phyloP scores from a whole-genome alignment of 2,797 vertebrate species.

The Chromis chromis region DNA sequence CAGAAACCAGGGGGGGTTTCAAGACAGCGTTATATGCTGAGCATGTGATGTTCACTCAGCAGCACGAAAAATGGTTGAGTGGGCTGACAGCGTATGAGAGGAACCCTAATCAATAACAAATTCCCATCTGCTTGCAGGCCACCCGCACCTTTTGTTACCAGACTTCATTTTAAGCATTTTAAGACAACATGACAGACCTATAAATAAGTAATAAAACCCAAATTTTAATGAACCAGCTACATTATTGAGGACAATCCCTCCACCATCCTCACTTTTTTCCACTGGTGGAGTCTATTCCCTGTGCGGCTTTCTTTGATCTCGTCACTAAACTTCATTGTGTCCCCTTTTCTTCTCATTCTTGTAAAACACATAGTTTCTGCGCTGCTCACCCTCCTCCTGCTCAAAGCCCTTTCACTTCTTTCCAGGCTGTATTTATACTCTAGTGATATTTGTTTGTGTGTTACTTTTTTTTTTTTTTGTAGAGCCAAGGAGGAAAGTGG shows the following conservation, averaged over 20 bases:
- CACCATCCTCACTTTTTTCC: neutral
- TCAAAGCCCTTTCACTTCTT: conserved; percentile 38
- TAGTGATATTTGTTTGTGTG: conserved; percentile 58
- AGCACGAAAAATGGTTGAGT: conserved; percentile 51
- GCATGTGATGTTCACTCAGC: conserved; percentile 47
- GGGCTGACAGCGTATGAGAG: conserved; percentile 56
- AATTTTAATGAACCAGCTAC: neutral
- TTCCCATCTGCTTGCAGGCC: conserved; percentile 52
- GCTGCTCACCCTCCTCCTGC: conserved; percentile 31
- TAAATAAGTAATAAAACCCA: conserved; percentile 11
- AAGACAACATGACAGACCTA: neutral
- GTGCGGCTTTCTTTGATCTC: conserved; percentile 12
- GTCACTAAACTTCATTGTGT: conserved; percentile 21
- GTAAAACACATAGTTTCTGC: conserved; percentile 45
- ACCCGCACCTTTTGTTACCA: conserved; percentile 17
- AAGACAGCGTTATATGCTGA: conserved; percentile 27
- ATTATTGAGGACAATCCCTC: conserved; percentile 15
- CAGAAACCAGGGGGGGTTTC: conserved; percentile 21
- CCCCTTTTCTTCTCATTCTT: conserved; percentile 22
- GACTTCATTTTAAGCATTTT: conserved; percentile 15
- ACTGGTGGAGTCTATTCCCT: neutral
- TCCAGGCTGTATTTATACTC: conserved; percentile 48
- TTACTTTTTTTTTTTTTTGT: conserved; percentile 44
- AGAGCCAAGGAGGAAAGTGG: conserved; percentile 52
- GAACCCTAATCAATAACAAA: conserved; percentile 65